These are phyloP conservation scores for Coracias cyanogaster DNA, from an alignment of 2,797 vertebrate genomes.

Conservation along the genomic window DNA sequence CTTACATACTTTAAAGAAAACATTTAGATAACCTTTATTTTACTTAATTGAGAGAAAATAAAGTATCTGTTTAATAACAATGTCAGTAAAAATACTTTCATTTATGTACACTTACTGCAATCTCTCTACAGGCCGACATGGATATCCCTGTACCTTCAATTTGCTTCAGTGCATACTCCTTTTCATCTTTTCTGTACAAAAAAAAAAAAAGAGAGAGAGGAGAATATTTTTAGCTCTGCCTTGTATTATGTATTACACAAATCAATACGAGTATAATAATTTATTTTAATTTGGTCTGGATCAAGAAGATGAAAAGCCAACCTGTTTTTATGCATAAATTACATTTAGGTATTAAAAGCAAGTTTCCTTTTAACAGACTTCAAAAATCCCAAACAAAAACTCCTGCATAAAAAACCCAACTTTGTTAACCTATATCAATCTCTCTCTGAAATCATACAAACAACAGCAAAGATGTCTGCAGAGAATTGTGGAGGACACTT, in stretches of 20 bases:
- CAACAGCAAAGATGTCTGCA: neutral
- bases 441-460: neutral
- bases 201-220: neutral
- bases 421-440: neutral
- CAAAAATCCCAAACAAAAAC: neutral
- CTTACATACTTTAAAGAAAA: neutral
- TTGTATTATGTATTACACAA: conserved; percentile 29
- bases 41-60: neutral
- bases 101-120: conserved; percentile 90
- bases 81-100: conserved; percentile 1
- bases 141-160: conserved; percentile 99
- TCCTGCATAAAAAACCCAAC: neutral
- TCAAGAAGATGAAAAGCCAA: neutral
- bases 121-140: conserved; percentile 99
- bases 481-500: neutral
- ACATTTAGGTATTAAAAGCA: neutral
- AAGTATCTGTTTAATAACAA: neutral
- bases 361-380: neutral
- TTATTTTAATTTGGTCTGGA: neutral
- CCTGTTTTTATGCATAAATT: neutral
- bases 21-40: neutral
- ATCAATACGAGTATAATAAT: neutral
- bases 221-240: conserved; percentile 46
- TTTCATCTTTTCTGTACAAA: conserved; percentile 93
- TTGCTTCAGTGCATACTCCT: conserved; percentile 99